These are phyloP conservation scores for Eidolon helvum DNA, from an alignment of 2,113 vertebrate genomes.

Conservation along the genomic window DNA sequence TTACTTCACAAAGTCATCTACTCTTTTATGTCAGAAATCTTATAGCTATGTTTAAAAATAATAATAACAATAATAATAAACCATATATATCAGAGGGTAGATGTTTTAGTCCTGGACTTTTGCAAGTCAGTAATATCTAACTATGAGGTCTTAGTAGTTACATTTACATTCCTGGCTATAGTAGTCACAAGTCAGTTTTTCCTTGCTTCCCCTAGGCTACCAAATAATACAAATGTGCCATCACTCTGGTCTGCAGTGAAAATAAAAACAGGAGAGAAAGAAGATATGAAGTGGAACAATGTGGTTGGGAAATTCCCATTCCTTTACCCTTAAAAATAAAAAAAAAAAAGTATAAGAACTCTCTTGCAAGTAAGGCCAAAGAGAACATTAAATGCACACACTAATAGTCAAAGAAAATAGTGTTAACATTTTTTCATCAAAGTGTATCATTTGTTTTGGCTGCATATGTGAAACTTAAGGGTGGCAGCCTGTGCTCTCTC, in stretches of 20 bases:
- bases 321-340: slow-evolving; percentile 31
- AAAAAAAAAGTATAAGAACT: background rate
- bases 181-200: background rate
- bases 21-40: background rate
- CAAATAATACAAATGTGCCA: background rate
- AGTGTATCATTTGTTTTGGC: background rate
- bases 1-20: background rate
- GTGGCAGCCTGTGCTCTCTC: background rate
- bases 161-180: background rate
- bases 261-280: slow-evolving; percentile 65
- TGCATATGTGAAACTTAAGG: background rate
- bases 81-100: background rate
- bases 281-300: slow-evolving; percentile 48
- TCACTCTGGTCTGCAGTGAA: slow-evolving; percentile 23
- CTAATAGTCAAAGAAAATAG: background rate
- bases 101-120: background rate
- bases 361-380: background rate
- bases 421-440: slow-evolving; percentile 20
- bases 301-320: slow-evolving; percentile 79
- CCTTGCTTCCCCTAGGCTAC: background rate
- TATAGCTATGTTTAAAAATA: background rate
- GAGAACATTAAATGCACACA: background rate
- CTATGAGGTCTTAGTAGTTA: background rate
- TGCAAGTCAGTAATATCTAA: background rate
- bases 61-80: background rate